Conservation (phyloP, 1,140 invertebrate species). For the Scaptomyza graminum region DNA sequence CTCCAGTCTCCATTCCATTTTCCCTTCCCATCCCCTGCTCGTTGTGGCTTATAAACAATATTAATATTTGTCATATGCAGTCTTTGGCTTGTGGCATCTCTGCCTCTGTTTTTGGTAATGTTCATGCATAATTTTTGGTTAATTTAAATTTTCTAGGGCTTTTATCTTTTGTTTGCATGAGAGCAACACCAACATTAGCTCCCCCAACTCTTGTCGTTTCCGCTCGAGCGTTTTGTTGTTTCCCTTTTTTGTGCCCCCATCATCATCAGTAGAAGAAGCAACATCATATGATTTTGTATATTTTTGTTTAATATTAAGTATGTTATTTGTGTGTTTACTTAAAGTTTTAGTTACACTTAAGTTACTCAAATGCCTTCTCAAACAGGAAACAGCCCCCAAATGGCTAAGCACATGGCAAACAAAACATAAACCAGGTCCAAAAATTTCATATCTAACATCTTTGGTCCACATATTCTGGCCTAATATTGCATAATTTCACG, state of each 20-base stretch:
- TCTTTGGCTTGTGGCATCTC: constrained; percentile 18
- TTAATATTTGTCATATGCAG: constrained; percentile 80
- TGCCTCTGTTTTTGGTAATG: constrained; percentile 59
- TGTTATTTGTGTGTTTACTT: constrained; percentile 82
- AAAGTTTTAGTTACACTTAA: constrained; percentile 81
- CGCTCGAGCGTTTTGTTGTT: constrained; percentile 46
- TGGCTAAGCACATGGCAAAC: constrained; percentile 73
- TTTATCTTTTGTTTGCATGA: constrained; percentile 78
- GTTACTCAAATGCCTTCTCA: constrained; percentile 72
- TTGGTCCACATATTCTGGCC: constrained; percentile 3
- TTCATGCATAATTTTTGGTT: constrained; percentile 82
- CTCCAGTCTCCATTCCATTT: background rate
- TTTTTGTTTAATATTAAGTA: constrained; percentile 83
- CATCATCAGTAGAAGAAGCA: constrained; percentile 19
- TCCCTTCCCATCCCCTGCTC: constrained; percentile 5
- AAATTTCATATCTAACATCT: constrained; percentile 16
- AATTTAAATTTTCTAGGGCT: constrained; percentile 78
- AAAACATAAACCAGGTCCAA: constrained; percentile 66
- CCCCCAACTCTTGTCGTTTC: constrained; percentile 46
- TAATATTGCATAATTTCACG: constrained; percentile 79
- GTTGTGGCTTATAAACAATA: constrained; percentile 73
- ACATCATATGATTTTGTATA: constrained; percentile 62
- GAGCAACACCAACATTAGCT: constrained; percentile 6
- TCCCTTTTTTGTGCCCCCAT: constrained; percentile 47
- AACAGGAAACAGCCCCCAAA: constrained; percentile 67